Conservation (phyloP, 2,888 invertebrate species). For the Acrobasis consociella region DNA sequence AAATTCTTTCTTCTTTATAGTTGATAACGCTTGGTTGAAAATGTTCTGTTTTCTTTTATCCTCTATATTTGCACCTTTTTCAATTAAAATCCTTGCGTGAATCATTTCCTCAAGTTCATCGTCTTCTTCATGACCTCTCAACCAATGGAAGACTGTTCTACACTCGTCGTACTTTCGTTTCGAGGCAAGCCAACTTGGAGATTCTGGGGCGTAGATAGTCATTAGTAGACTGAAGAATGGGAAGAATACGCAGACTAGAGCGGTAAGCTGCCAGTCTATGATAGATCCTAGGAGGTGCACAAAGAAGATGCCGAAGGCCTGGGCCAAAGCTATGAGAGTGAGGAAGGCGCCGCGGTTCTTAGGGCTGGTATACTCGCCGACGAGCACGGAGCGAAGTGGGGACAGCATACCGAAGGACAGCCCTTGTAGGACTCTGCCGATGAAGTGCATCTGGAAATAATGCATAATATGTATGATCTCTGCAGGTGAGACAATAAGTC, state of each 20-base stretch:
- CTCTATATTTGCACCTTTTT: conserved; percentile 32
- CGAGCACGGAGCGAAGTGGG: conserved; percentile 72
- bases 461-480: background rate
- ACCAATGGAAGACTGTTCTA: conserved; percentile 77
- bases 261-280: conserved; percentile 79
- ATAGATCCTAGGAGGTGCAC: conserved; percentile 84
- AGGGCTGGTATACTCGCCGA: conserved; percentile 83
- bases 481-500: no score
- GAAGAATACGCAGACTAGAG: conserved; percentile 69
- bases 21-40: conserved; percentile 30
- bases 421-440: conserved; percentile 61
- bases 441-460: conserved; percentile 49
- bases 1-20: conserved; percentile 68
- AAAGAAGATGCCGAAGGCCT: conserved; percentile 83
- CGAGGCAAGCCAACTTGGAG: conserved; percentile 85
- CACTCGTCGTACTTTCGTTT: conserved; percentile 80
- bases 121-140: conserved; percentile 75
- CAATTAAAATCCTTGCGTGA: conserved; percentile 42
- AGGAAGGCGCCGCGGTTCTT: conserved; percentile 84
- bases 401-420: conserved; percentile 77
- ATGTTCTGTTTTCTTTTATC: conserved; percentile 23
- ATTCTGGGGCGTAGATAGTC: conserved; percentile 78
- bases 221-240: conserved; percentile 70
- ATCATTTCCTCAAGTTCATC: conserved; percentile 67
- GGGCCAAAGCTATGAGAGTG: conserved; percentile 80